These are phyloP conservation scores for Strigamia transsilvanica DNA, from an alignment of 2,888 invertebrate genomes.

Conservation along the genomic window DNA sequence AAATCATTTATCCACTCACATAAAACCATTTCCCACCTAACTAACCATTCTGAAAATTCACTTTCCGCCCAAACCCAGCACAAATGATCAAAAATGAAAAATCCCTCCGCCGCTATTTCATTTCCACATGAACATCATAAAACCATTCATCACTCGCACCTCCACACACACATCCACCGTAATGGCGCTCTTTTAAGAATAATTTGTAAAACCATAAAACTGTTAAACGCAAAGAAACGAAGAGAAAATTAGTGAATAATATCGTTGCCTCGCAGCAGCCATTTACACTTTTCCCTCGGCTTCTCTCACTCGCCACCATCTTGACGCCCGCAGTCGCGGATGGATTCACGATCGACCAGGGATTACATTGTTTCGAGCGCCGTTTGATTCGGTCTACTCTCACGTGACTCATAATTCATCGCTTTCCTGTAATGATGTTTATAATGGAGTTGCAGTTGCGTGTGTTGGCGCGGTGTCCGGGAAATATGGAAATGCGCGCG, in stretches of 20 bases:
- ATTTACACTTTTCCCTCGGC: constrained; percentile 16
- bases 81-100: not conserved
- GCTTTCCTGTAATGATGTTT: not conserved
- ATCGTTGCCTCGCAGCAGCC: not conserved
- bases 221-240: not conserved
- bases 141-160: constrained; percentile 34
- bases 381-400: not conserved
- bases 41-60: too few relatives aligned
- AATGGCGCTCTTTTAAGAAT: constrained; percentile 50
- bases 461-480: not conserved
- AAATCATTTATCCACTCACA: too few relatives aligned
- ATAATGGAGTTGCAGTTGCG: not conserved
- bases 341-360: constrained; percentile 20
- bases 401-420: constrained; percentile 22
- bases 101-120: constrained; percentile 13
- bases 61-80: too few relatives aligned
- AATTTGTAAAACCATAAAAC: constrained; percentile 53
- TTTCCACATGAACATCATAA: constrained; percentile 16
- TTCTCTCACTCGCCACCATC: not conserved
- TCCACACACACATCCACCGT: not conserved
- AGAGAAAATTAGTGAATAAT: not conserved
- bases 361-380: constrained; percentile 5
- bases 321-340: not conserved
- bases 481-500: too few relatives aligned
- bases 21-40: too few relatives aligned